These are phyloP conservation scores for Nannoperca obscura DNA, from an alignment of 2,797 vertebrate species.

Conservation along the genomic window DNA sequence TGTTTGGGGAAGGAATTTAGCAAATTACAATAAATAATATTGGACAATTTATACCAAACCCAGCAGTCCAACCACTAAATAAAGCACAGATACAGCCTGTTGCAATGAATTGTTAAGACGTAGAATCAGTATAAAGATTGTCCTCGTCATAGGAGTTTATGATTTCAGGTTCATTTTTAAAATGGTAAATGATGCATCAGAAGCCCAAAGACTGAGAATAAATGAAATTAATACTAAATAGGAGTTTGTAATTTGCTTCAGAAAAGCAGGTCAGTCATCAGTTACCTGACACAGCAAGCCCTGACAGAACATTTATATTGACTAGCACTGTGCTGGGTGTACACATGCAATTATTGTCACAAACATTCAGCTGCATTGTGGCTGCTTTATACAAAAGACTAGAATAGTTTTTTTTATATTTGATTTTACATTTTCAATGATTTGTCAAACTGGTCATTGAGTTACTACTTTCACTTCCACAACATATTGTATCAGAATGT, in stretches of 20 bases:
- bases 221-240: conserved; percentile 53
- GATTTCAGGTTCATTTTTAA: background rate
- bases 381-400: conserved; percentile 4
- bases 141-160: background rate
- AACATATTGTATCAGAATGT: background rate
- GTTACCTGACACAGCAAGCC: conserved; percentile 46
- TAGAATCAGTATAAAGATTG: conserved; percentile 14
- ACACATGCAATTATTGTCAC: conserved; percentile 48
- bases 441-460: background rate
- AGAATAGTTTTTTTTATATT: background rate
- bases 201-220: conserved; percentile 6
- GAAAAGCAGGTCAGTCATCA: conserved; percentile 47
- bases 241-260: conserved; percentile 41
- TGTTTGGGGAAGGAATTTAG: background rate
- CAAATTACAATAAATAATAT: background rate
- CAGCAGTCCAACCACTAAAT: background rate
- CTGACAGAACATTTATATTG: conserved; percentile 38
- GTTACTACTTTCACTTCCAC: background rate
- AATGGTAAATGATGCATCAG: conserved; percentile 18
- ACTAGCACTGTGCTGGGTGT: conserved; percentile 25
- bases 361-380: conserved; percentile 27
- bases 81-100: conserved; percentile 4
- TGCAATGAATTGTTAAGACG: conserved; percentile 29
- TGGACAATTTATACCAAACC: background rate
- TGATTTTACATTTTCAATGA: background rate